Conservation (phyloP, 1,140 invertebrate species). For the Contarinia nasturtii region DNA sequence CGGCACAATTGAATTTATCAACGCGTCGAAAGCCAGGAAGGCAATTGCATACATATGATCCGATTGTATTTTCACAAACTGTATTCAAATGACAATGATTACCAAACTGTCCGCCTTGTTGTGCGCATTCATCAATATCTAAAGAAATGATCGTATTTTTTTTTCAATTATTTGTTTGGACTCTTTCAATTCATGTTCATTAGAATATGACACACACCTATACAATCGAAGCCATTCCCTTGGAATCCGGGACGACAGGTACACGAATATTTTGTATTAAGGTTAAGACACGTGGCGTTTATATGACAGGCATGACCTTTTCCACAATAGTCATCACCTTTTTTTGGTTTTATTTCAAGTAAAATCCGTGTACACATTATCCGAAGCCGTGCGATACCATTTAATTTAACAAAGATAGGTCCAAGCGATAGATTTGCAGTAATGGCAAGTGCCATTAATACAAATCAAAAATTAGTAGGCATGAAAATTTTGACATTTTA, state of each 20-base stretch:
- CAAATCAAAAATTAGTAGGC: too few species aligned
- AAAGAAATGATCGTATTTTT: slow-evolving; percentile 8
- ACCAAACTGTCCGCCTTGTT: slow-evolving; percentile 48
- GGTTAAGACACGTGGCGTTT: slow-evolving; percentile 69
- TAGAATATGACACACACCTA: slow-evolving; percentile 29
- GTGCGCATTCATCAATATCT: slow-evolving; percentile 69
- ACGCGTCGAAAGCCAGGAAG: slow-evolving; percentile 53
- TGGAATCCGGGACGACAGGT: slow-evolving; percentile 64
- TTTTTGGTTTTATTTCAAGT: too few species aligned
- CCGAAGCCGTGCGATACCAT: too few species aligned
- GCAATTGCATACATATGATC: slow-evolving; percentile 66
- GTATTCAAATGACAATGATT: slow-evolving; percentile 68
- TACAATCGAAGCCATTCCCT: slow-evolving; percentile 58
- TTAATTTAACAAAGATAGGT: too few species aligned
- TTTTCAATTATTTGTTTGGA: too few species aligned
- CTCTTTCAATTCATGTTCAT: too few species aligned
- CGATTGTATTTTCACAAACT: slow-evolving; percentile 56
- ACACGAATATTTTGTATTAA: slow-evolving; percentile 66
- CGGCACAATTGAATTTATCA: slow-evolving; percentile 62
- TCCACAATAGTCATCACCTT: slow-evolving; percentile 74
- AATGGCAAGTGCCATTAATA: too few species aligned
- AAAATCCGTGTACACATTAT: too few species aligned
- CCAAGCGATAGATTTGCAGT: too few species aligned
- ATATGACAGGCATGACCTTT: slow-evolving; percentile 64
- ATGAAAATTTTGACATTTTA: too few species aligned